These are phyloP conservation scores for Rhamnusium bicolor DNA, from an alignment of 2,888 invertebrate genomes.

Conservation along the genomic window DNA sequence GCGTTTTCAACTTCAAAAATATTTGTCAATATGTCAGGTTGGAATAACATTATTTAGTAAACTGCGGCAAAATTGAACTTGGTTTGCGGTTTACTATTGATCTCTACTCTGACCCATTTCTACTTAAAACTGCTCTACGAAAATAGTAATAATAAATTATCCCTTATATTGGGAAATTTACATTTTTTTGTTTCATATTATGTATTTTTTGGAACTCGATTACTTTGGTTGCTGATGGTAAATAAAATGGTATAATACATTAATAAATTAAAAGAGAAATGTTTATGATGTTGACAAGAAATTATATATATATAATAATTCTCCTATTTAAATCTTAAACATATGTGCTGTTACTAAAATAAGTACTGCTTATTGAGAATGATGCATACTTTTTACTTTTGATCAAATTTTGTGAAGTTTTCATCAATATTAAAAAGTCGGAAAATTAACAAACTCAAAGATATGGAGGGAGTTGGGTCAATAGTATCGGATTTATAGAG, in stretches of 20 bases:
- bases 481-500: too few species aligned
- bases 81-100: slow-evolving; percentile 37
- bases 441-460: too few species aligned
- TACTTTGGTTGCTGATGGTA: neutral
- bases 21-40: slow-evolving; percentile 28
- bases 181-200: too few species aligned
- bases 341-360: too few species aligned
- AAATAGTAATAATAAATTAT: slow-evolving; percentile 35
- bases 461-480: too few species aligned
- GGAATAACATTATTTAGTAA: slow-evolving; percentile 33
- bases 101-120: slow-evolving; percentile 39
- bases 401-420: too few species aligned
- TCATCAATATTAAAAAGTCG: too few species aligned
- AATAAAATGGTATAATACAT: too few species aligned
- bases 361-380: too few species aligned
- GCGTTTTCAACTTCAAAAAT: slow-evolving; percentile 23
- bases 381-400: too few species aligned
- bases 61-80: slow-evolving; percentile 38
- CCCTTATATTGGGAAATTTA: slow-evolving; percentile 29
- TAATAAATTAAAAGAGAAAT: neutral
- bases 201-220: neutral
- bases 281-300: neutral
- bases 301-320: too few species aligned
- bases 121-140: slow-evolving; percentile 11
- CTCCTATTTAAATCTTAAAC: too few species aligned